These are phyloP conservation scores for Fregata magnificens DNA, from an alignment of 2,113 vertebrate genomes.

Conservation along the genomic window DNA sequence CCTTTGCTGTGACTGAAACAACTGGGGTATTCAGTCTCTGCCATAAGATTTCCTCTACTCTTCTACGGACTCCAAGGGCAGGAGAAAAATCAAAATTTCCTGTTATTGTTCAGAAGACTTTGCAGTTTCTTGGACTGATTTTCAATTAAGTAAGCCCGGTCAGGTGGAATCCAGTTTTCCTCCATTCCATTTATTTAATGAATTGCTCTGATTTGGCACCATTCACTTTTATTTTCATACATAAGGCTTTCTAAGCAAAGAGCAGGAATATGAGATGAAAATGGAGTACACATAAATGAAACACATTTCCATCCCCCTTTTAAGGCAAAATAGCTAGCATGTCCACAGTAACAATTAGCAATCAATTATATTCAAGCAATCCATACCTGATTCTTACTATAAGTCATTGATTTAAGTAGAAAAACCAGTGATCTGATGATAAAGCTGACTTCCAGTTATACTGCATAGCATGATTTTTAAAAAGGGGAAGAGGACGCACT, in stretches of 20 bases:
- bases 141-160: slow-evolving; percentile 6
- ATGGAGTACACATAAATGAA: not conserved
- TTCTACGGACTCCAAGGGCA: not conserved
- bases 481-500: not conserved
- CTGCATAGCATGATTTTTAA: not conserved
- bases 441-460: not conserved
- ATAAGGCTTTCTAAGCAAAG: not conserved
- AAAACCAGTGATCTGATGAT: not conserved
- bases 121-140: not conserved
- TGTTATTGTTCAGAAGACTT: not conserved
- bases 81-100: slow-evolving; percentile 1
- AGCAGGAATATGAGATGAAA: not conserved
- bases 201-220: not conserved
- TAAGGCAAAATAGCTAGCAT: not conserved
- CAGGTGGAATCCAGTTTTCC: not conserved
- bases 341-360: not conserved
- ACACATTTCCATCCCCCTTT: not conserved
- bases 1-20: slow-evolving; percentile 17
- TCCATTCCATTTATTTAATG: not conserved
- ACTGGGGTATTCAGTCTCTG: not conserved
- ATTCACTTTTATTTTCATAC: not conserved
- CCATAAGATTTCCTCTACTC: not conserved
- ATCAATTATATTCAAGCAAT: not conserved
- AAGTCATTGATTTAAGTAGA: not conserved
- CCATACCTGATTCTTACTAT: not conserved